These are phyloP conservation scores for Odocoileus hemionus DNA, from an alignment of 2,113 vertebrate species.

Conservation along the genomic window DNA sequence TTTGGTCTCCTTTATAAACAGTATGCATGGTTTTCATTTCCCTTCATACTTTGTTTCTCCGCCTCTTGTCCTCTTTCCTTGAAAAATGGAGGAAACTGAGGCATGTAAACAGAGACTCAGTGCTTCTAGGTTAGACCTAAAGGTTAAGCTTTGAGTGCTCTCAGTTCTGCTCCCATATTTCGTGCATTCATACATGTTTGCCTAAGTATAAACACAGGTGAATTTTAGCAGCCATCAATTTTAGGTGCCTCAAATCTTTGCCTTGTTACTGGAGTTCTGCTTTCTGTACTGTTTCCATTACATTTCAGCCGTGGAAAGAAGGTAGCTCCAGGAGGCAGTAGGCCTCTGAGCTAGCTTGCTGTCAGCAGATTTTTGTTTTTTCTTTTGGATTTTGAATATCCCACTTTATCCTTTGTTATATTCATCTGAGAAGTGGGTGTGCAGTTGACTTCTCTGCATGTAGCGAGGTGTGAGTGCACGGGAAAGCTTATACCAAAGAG, in stretches of 20 bases:
- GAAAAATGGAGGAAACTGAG: slow-evolving; percentile 64
- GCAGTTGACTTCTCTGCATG: neutral
- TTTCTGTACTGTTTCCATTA: neutral
- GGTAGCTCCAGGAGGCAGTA: neutral
- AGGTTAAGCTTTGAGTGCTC: neutral
- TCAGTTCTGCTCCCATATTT: neutral
- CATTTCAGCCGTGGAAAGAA: neutral
- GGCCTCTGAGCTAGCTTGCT: slow-evolving; percentile 45
- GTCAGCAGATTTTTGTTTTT: neutral
- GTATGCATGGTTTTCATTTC: slow-evolving; percentile 45
- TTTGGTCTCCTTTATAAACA: slow-evolving; percentile 38
- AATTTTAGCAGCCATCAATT: neutral
- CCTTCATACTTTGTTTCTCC: neutral
- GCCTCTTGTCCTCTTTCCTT: neutral
- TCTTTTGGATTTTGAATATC: neutral
- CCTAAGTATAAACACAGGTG: neutral
- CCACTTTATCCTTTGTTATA: neutral
- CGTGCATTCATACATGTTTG: neutral
- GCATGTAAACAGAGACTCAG: neutral
- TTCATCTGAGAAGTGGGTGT: slow-evolving; percentile 21
- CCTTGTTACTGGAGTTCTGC: neutral
- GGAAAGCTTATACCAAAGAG: neutral
- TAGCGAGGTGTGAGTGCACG: neutral
- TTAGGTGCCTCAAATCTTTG: neutral
- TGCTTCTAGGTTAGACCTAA: neutral